These are phyloP conservation scores for Dryobotodes eremita DNA, from an alignment of 2,888 invertebrate genomes.

Conservation along the genomic window DNA sequence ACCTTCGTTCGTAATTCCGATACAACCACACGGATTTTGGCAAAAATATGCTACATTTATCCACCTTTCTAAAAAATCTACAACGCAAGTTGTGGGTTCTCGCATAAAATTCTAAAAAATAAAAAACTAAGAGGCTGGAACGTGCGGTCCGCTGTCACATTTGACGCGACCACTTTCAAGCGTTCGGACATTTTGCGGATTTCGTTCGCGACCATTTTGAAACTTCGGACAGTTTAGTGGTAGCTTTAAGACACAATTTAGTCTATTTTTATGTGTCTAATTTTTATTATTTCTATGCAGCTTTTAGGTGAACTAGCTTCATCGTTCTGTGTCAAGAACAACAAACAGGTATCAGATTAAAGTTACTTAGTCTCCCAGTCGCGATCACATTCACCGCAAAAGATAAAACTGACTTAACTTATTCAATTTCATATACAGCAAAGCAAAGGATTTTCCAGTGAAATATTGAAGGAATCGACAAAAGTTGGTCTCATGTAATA, in stretches of 20 bases:
- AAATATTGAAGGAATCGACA: conserved; percentile 87
- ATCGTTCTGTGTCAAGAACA: background rate
- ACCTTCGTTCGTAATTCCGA: too few species aligned
- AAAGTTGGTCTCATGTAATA: conserved; percentile 88
- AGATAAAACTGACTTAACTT: conserved; percentile 55
- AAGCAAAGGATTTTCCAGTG: conserved; percentile 78
- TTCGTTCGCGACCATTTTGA: too few species aligned
- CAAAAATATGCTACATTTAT: too few species aligned
- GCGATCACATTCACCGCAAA: conserved; percentile 42
- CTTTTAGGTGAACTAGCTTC: background rate
- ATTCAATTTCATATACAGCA: conserved; percentile 66
- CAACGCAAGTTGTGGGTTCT: too few species aligned
- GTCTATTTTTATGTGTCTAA: background rate
- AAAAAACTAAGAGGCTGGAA: too few species aligned
- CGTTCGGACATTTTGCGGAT: too few species aligned
- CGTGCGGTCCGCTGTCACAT: too few species aligned
- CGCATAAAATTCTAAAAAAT: too few species aligned
- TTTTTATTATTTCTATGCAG: background rate
- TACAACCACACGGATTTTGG: too few species aligned
- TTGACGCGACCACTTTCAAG: too few species aligned
- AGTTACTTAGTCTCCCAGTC: conserved; percentile 12
- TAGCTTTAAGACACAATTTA: background rate
- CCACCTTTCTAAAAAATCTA: too few species aligned
- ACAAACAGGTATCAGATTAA: conserved; percentile 23
- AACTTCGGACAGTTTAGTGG: background rate